phyloP scores from a whole-genome alignment of 2,113 vertebrate species.

The Lophura nycthemera region DNA sequence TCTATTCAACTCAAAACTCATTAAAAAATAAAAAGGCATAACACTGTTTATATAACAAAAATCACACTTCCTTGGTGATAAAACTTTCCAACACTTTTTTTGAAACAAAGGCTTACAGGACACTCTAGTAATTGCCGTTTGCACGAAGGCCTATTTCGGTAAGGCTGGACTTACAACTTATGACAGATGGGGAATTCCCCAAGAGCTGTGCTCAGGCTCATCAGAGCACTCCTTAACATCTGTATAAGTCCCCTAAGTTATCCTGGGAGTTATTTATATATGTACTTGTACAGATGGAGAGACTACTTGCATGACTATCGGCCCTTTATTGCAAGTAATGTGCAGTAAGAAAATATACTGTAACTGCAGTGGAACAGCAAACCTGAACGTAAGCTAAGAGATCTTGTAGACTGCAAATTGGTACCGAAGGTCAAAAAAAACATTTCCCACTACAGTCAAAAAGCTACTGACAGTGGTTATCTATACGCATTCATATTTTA shows the following conservation, averaged over 20 bases:
- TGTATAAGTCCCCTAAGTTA: background rate
- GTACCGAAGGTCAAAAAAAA: background rate
- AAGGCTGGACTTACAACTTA: background rate
- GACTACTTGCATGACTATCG: background rate
- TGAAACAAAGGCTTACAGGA: background rate
- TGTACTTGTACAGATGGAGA: background rate
- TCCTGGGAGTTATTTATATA: background rate
- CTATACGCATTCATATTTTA: background rate
- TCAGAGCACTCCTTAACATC: background rate
- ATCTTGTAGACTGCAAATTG: background rate
- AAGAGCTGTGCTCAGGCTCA: background rate
- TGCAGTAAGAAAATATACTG: background rate
- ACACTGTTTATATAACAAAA: background rate
- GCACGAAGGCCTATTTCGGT: background rate
- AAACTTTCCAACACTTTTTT: background rate
- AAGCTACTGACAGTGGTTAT: background rate
- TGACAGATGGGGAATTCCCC: background rate
- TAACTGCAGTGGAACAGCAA: background rate
- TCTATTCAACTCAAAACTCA: background rate
- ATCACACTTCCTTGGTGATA: background rate
- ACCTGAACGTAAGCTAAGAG: background rate
- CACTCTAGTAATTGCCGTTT: background rate
- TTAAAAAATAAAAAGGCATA: background rate
- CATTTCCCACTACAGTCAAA: background rate
- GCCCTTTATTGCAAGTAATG: background rate